Conservation (phyloP, 2,113 vertebrate genomes). For the Planiliza haematocheilus region DNA sequence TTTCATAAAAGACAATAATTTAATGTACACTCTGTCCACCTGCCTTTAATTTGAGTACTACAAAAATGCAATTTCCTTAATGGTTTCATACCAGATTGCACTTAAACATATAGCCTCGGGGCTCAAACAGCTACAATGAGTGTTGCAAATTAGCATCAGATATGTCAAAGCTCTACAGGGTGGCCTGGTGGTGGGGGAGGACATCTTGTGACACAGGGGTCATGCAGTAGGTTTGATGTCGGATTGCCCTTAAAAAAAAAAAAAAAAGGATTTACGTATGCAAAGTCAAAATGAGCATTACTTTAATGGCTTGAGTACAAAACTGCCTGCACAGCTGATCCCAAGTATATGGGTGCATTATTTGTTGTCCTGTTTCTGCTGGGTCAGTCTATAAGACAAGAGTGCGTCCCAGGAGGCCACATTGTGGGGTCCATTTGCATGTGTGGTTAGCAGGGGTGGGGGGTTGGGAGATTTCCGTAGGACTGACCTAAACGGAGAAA, state of each 20-base stretch:
- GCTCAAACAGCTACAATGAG: conserved; percentile 31
- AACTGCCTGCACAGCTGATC: conserved; percentile 4
- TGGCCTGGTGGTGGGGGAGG: conserved; percentile 5
- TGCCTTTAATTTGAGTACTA: conserved; percentile 19
- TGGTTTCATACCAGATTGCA: conserved; percentile 57
- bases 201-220: conserved; percentile 31
- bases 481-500: conserved; percentile 41
- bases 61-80: conserved; percentile 68
- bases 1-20: conserved; percentile 19
- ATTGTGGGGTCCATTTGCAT: conserved; percentile 44
- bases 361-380: conserved; percentile 20
- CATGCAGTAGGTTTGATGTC: conserved; percentile 14
- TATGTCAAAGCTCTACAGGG: conserved; percentile 20
- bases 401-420: conserved; percentile 30
- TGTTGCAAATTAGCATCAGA: conserved; percentile 52
- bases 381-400: conserved; percentile 32
- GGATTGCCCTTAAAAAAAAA: conserved; percentile 24
- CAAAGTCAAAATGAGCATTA: background rate
- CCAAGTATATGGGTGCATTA: conserved; percentile 9
- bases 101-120: conserved; percentile 30
- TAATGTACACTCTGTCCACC: conserved; percentile 5
- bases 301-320: background rate
- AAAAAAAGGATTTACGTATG: background rate
- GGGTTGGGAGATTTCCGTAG: conserved; percentile 30
- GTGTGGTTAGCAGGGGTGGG: conserved; percentile 12